Base-by-base conservation (phyloP, 2,888 invertebrate species). In the Leptinotarsa rubiginosa region DNA sequence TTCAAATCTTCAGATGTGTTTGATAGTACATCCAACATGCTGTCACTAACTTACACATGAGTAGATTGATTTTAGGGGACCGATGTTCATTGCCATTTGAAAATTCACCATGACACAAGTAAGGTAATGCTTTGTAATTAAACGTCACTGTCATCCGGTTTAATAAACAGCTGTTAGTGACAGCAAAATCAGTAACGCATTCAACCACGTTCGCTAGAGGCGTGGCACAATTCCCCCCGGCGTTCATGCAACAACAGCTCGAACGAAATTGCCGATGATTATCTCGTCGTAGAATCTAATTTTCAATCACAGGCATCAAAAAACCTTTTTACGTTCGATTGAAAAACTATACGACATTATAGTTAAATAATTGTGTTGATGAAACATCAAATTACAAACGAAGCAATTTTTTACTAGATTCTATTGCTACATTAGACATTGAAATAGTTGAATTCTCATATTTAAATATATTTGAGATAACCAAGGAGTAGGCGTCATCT, bases 161-260 rank as follows among this genome's bases (percentile, higher is more conserved):
- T 56, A 25, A 56, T 25, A 15, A 56, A 56, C 56, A 56, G 56
- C 56, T 56, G 56, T 56, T 56, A 56, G 56, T 22, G 56, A 56
- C 56, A 25, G 56, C 22, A 22, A 56, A 56, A 12, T 22, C 13
- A 4, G 13, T 20, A 56, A 56, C 22, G 56, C 20, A 56, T 56
- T 56, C 20, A 56, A 56, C 25, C 22, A 25, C 56, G 56, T 56
- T 20, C 56, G 25, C 12, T 15, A 22, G 20, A 22, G 56, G 56
- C 56, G 56, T 56, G 56, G 20, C 22, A 4, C 2, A 56, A 25
- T 56, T 56, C 4, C 56, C 22, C 56, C 56, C 15, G 15, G 56
- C 18, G 12, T 18, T 52, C 18, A 52, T 18, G 10, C 56, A 56
- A 15, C 56, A 56, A 16, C 56, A 56, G 15, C 25, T 56, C 56